These are phyloP conservation scores for Paraplagusia blochii DNA, from an alignment of 2,113 vertebrate genomes.

Conservation along the genomic window DNA sequence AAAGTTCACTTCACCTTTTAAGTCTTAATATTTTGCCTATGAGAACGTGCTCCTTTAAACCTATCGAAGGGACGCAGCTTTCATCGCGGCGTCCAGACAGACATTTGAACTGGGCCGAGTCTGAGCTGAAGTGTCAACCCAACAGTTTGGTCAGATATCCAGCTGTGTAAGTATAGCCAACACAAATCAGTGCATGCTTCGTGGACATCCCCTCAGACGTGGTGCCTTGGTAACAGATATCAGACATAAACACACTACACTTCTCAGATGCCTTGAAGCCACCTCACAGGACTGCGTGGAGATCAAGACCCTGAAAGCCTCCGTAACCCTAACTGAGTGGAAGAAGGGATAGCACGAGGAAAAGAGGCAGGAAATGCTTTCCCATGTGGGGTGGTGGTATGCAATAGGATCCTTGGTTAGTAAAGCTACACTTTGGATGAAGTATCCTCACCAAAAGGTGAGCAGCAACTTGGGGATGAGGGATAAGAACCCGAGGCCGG, in stretches of 20 bases:
- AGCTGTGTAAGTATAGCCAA: slow-evolving; percentile 62
- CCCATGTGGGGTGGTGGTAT: slow-evolving; percentile 25
- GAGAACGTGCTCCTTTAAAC: slow-evolving; percentile 22
- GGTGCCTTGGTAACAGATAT: slow-evolving; percentile 55
- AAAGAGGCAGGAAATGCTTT: slow-evolving; percentile 69
- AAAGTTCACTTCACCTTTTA: no score
- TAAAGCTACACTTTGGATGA: slow-evolving; percentile 50
- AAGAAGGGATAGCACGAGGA: slow-evolving; percentile 41
- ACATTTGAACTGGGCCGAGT: slow-evolving; percentile 55
- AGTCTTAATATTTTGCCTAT: slow-evolving; percentile 3
- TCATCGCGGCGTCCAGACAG: slow-evolving; percentile 48
- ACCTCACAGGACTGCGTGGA: slow-evolving; percentile 33
- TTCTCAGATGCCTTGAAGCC: slow-evolving; percentile 51
- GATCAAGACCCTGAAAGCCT: slow-evolving; percentile 44
- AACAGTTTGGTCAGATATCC: slow-evolving; percentile 48
- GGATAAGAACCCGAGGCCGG: slow-evolving; percentile 1
- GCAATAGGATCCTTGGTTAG: slow-evolving; percentile 40
- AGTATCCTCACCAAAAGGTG: slow-evolving; percentile 46
- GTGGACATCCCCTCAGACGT: slow-evolving; percentile 59
- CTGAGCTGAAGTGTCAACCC: slow-evolving; percentile 45
- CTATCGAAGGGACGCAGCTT: slow-evolving; percentile 24
- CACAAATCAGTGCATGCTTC: slow-evolving; percentile 46
- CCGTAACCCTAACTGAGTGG: slow-evolving; percentile 66
- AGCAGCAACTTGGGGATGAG: slow-evolving; percentile 21
- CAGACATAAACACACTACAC: slow-evolving; percentile 61